phyloP scores from a whole-genome alignment of 2,113 vertebrate genomes.

The Danio rerio region DNA sequence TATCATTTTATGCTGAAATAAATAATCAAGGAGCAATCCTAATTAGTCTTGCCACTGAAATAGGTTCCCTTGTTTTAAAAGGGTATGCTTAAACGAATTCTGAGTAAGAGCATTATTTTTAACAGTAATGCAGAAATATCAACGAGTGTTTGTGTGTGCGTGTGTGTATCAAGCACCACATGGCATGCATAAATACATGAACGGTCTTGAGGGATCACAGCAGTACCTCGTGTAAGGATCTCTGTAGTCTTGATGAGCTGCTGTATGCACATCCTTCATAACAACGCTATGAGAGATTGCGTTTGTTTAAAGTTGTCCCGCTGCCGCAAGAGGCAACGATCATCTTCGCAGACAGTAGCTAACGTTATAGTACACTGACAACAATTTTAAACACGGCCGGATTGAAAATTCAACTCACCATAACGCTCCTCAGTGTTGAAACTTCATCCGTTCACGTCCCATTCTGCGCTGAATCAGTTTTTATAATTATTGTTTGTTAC shows the following conservation, averaged over 20 bases:
- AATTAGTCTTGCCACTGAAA: neutral
- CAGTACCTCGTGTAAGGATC: constrained; percentile 20
- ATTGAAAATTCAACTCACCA: constrained; percentile 69
- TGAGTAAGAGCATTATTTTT: neutral
- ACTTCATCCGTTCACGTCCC: constrained; percentile 70
- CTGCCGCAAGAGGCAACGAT: constrained; percentile 3
- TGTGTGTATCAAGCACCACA: constrained; percentile 14
- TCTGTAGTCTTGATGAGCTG: constrained; percentile 1
- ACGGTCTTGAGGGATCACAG: constrained; percentile 38
- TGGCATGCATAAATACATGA: constrained; percentile 27
- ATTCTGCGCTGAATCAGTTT: constrained; percentile 61
- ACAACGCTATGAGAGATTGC: neutral
- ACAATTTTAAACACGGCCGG: neutral
- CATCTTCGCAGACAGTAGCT: too few species aligned
- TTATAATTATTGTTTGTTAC: neutral
- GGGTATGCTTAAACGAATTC: neutral
- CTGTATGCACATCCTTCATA: constrained; percentile 1
- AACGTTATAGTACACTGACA: neutral
- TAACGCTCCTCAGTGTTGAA: constrained; percentile 64
- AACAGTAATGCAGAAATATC: constrained; percentile 58
- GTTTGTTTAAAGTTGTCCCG: constrained; percentile 25
- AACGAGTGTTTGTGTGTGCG: constrained; percentile 38
- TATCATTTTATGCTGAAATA: too few species aligned
- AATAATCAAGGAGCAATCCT: too few species aligned
- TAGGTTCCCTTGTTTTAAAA: neutral